Evolutionary conservation across 2,113 vertebrate genomes (phyloP).

Genomic region (Zosterops borbonicus): DNA sequence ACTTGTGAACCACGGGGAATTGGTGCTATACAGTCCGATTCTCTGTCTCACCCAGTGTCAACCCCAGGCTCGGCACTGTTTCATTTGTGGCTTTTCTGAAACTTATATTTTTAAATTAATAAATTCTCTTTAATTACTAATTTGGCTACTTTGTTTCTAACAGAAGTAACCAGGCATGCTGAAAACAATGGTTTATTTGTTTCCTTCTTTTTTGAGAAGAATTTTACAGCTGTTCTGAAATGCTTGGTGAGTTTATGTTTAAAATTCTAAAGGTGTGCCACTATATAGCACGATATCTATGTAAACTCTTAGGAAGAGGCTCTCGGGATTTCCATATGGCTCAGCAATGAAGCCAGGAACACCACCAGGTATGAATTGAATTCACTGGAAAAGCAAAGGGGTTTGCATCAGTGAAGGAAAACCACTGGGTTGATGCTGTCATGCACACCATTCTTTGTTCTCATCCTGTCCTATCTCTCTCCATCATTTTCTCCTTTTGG

Average conservation of each 20-base stretch:
- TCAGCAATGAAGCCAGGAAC: neutral
- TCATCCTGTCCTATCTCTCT: neutral
- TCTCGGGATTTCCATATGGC: neutral
- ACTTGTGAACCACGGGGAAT: too few relatives aligned
- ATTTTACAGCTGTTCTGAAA: neutral
- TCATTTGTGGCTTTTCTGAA: too few relatives aligned
- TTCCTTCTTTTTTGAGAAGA: neutral
- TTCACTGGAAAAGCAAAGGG: neutral
- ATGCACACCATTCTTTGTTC: neutral
- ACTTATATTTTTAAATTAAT: too few relatives aligned
- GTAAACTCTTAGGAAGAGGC: neutral
- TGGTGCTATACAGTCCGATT: too few relatives aligned
- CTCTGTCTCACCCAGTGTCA: too few relatives aligned
- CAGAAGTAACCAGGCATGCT: neutral
- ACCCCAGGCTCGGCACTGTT: too few relatives aligned
- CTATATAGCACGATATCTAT: neutral
- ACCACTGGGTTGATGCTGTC: neutral
- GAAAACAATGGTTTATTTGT: neutral
- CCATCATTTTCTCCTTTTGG: neutral
- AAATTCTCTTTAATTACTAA: too few relatives aligned
- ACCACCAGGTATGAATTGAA: neutral
- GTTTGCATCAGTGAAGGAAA: neutral
- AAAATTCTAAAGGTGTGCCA: neutral
- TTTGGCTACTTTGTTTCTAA: too few relatives aligned
- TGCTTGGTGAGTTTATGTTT: neutral